These are phyloP conservation scores for Azemiops feae DNA, from an alignment of 2,113 vertebrate species.

Conservation along the genomic window DNA sequence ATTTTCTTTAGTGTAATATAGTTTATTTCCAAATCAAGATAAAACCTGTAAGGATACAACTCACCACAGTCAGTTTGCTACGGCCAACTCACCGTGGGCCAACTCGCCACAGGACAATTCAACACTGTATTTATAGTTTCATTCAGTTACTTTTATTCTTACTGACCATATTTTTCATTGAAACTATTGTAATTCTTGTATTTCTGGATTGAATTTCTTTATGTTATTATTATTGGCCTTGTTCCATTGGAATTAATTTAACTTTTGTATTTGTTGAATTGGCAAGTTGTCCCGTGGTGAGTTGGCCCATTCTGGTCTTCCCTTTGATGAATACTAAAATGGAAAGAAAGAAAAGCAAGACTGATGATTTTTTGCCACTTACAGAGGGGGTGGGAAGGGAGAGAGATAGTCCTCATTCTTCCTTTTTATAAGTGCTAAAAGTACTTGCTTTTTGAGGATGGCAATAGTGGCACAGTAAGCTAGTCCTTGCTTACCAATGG, in stretches of 20 bases:
- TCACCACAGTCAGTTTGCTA: too few species aligned
- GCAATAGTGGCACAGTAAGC: not conserved
- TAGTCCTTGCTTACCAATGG: not conserved
- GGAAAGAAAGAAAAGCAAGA: not conserved
- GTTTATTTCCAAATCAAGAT: not conserved
- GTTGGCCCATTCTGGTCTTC: not conserved
- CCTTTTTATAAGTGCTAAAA: not conserved
- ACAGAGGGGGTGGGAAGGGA: not conserved
- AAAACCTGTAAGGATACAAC: not conserved
- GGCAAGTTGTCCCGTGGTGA: too few species aligned
- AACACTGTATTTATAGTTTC: too few species aligned
- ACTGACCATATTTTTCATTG: too few species aligned
- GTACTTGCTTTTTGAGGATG: not conserved
- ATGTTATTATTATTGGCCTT: too few species aligned
- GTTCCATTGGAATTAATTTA: too few species aligned
- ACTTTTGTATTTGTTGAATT: too few species aligned
- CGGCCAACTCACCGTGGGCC: too few species aligned
- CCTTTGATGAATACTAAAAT: not conserved
- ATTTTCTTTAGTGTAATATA: not conserved
- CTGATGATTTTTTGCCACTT: not conserved
- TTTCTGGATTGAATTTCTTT: too few species aligned
- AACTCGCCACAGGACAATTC: too few species aligned
- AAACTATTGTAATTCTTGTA: too few species aligned
- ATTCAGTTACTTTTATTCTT: too few species aligned
- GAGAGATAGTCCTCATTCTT: not conserved